Base-by-base conservation (phyloP, 2,797 vertebrate genomes). In the Lagocephalus sceleratus region DNA sequence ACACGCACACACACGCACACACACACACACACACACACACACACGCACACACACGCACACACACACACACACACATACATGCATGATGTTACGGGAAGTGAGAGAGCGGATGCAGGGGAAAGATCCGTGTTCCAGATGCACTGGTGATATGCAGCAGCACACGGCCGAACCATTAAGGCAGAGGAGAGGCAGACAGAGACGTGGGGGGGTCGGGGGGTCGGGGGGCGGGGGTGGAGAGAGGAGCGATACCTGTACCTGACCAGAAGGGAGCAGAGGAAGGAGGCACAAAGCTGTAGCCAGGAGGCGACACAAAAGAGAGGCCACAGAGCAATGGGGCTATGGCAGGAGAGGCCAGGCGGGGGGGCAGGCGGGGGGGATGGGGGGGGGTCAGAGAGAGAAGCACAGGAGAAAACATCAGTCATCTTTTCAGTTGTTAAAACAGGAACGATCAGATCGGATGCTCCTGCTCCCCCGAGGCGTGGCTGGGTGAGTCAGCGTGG, bases 211-310 rank as follows among this genome's bases (percentile, higher is more conserved):
- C n/a, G n/a, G n/a, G 45, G 16, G 45, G 26, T 10, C 5, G 23
- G 45, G 23, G 26, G 32, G 0, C 1, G 32, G 46, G 25, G 46
- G 32, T 4, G 25, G 50, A 79, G 64, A 73, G 68, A 71, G 64
- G 84, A 81, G 78, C n/a, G 60, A 78, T 88, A 91, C 83, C 87
- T 84, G 94, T 99, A 99, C 97, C 96, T 98, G 97, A 99, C 96
- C 97, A 99, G 94, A 98, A 99, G 91, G 96, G 96, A 93, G 93
- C 89, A 83, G 94, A 93, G 85, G 95, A 97, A 90, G 95, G 97
- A 92, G 95, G 95, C 57, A 94, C 92, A 94, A 98, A 98, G 93
- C 94, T 95, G 95, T 93, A 94, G 92, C 93, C 94, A 89, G 92
- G 92, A 92, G 94, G 91, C 92, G 93, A 91, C 90, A 96, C 92